Evolutionary conservation across 2,113 vertebrate genomes (phyloP).

Genomic region (Podarcis muralis): DNA sequence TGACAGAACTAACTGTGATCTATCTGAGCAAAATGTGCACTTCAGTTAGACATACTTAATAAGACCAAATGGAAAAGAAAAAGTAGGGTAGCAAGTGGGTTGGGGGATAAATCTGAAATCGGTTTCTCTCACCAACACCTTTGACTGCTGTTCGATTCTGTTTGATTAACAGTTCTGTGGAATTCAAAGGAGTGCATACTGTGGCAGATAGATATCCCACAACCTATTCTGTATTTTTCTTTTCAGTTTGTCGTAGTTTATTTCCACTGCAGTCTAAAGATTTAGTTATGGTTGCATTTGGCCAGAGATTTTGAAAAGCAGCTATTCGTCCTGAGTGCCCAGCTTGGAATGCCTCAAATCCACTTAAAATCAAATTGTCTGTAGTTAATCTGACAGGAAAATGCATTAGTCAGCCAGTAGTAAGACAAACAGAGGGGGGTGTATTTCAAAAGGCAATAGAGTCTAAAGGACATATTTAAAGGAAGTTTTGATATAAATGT

Average conservation of each 20-base stretch:
- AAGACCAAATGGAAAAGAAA: not conserved
- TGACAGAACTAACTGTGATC: not conserved
- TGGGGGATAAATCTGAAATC: not conserved
- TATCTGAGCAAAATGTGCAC: not conserved
- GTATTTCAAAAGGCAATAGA: not conserved
- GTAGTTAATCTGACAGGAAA: constrained; percentile 1
- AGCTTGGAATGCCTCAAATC: not conserved
- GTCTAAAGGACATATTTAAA: not conserved
- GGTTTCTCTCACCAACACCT: not conserved
- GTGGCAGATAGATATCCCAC: not conserved
- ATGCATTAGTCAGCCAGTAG: not conserved
- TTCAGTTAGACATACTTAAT: not conserved
- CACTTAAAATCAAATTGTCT: not conserved
- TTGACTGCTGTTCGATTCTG: not conserved
- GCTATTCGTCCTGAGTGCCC: not conserved
- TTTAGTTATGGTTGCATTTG: not conserved
- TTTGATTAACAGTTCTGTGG: not conserved
- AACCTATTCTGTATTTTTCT: not conserved
- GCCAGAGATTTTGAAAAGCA: not conserved
- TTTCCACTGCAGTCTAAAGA: not conserved
- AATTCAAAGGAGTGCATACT: not conserved
- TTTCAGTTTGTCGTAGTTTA: not conserved
- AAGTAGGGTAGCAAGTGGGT: not conserved
- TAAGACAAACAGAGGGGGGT: not conserved
- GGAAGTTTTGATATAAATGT: not conserved